These are phyloP conservation scores for Psittacula derbiana DNA, from an alignment of 2,797 vertebrate species.

Conservation along the genomic window DNA sequence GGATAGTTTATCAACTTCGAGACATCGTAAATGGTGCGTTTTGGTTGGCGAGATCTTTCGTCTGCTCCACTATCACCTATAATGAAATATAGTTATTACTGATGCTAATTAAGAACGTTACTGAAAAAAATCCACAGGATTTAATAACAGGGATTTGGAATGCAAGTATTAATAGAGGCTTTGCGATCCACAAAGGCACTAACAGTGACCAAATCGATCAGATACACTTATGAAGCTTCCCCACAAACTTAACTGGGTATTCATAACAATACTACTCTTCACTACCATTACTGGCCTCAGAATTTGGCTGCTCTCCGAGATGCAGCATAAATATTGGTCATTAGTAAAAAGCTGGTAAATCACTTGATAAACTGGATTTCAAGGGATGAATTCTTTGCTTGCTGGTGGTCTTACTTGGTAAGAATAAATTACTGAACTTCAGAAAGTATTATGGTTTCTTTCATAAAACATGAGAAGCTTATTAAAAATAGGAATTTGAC, in stretches of 20 bases:
- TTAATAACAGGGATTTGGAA: not conserved
- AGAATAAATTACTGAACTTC: not conserved
- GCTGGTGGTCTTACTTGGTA: not conserved
- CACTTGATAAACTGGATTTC: not conserved
- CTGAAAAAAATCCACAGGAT: not conserved
- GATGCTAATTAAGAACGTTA: not conserved
- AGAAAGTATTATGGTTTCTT: not conserved
- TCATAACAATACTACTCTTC: not conserved
- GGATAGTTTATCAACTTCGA: slow-evolving; percentile 94
- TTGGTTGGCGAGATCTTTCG: slow-evolving; percentile 64
- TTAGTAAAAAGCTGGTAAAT: not conserved
- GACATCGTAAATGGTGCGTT: slow-evolving; percentile 85
- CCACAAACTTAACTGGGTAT: not conserved
- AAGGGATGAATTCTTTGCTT: not conserved
- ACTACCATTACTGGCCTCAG: not conserved
- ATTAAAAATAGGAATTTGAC: not conserved
- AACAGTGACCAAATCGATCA: not conserved
- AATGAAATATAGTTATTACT: not conserved
- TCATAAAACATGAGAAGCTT: fast-evolving
- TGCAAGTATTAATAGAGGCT: fast-evolving
- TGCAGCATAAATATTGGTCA: not conserved
- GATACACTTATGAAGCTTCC: fast-evolving
- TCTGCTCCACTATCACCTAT: slow-evolving; percentile 74
- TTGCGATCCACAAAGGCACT: not conserved
- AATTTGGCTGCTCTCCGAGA: not conserved